Evolutionary conservation across 2,113 vertebrate species (phyloP).

Genomic region (Amia ocellicauda): DNA sequence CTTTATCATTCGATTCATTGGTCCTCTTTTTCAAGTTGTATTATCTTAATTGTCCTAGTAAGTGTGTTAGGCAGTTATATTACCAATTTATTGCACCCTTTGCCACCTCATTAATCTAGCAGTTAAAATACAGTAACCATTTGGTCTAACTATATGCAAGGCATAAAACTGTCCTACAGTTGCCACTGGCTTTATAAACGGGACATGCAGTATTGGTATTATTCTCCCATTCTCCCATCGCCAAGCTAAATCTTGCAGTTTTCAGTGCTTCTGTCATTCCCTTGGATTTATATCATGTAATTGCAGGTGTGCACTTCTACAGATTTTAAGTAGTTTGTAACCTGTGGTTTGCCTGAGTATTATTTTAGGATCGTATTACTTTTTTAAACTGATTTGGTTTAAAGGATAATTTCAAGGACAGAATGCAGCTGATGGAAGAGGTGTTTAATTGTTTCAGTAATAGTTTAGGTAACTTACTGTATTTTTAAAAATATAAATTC

Average conservation of each 20-base stretch:
- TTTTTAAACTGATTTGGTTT: not conserved
- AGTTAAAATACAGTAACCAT: conserved; percentile 67
- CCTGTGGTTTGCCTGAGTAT: conserved; percentile 8
- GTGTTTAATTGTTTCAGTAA: too few species aligned
- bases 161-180: conserved; percentile 60
- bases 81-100: conserved; percentile 69
- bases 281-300: conserved; percentile 15
- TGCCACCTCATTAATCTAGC: conserved; percentile 72
- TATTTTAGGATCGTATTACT: not conserved
- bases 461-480: too few species aligned
- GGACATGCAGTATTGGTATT: conserved; percentile 13
- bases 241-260: conserved; percentile 11
- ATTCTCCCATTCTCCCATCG: not conserved
- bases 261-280: conserved; percentile 12
- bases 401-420: too few species aligned
- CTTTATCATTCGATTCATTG: conserved; percentile 53
- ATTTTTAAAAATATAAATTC: too few species aligned
- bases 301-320: not conserved
- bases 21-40: conserved; percentile 61
- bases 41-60: conserved; percentile 74
- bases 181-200: conserved; percentile 44
- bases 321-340: conserved; percentile 13
- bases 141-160: conserved; percentile 46
- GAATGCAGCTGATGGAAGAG: too few species aligned
- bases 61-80: conserved; percentile 71